Base-by-base conservation (phyloP, 1,140 invertebrate species). In the Diabrotica virgifera region DNA sequence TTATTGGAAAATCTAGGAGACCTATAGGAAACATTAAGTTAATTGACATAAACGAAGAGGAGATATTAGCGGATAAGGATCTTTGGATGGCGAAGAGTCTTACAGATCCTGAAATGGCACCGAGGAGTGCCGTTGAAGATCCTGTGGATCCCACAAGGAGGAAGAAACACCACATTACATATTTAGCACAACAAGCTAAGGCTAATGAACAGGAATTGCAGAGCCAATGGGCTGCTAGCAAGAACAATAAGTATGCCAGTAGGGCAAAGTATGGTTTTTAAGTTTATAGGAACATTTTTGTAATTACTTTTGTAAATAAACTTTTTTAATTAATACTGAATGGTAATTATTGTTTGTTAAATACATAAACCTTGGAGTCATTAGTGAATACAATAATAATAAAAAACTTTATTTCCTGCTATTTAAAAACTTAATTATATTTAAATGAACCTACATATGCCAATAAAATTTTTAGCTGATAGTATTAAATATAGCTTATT, bases 161-260 rank as follows among this genome's bases (percentile, higher is more conserved):
- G 70, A 82, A 89, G 50, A 97, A 97, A 80, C 95, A 98, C 84
- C 96, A 98, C 82, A 98, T 98, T 70, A 97, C 94, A 5, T 97
- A 97, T 80, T 83, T 97, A 62, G 95, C 95, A 7, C 91, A 93
- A 78, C 93, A 92, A 82, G 77, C 76, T 7, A 97, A 97, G 80
- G 93, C 92, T 52, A 92, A 95, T 82, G 95, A 98, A 80, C 80
- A 94, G 66, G 94, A 96, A 77, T 79, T 98, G 10, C 93, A 97
- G 78, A 96, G 95, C 78, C 90, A 94, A 79, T 97, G 95, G 95
- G 89, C 95, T 4, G 85, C 90, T 68, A 97, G 94, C 76, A 87
- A 89, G 76, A 85, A 90, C 79, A 90, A 89, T 8, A 89, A 90
- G 69, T 85, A 89, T 76, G 90, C 95, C 78, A 94, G 94, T 36